A percentile compares a stretch with the other conserved stretches of the same genome.
These are phyloP conservation scores for Habropoda laboriosa DNA, from an alignment of 1,140 invertebrate genomes.

Conservation along the genomic window DNA sequence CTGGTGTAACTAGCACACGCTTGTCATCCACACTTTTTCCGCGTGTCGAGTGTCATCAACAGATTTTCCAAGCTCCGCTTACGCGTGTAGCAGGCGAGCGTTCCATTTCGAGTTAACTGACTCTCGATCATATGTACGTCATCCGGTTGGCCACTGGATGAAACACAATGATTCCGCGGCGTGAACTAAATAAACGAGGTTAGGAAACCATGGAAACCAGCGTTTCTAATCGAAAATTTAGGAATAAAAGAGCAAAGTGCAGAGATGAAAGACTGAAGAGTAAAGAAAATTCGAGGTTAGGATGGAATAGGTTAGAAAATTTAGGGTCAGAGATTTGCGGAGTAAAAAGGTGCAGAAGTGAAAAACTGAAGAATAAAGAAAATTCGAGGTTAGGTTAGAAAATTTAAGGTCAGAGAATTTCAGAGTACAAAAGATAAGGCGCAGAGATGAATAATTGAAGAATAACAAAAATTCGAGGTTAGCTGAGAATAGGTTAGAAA, in stretches of 20 bases:
- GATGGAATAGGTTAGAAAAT: too few species aligned
- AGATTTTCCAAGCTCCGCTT: not conserved
- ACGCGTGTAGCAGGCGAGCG: not conserved
- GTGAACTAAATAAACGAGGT: too few species aligned
- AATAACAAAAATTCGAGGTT: not conserved
- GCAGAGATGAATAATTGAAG: too few species aligned
- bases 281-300: too few species aligned
- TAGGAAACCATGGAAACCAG: too few species aligned
- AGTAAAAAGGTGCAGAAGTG: too few species aligned
- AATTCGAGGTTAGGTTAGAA: not conserved
- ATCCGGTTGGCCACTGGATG: not conserved
- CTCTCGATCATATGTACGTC: slow-evolving; percentile 18
- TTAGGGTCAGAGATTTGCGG: too few species aligned
- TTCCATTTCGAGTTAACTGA: slow-evolving; percentile 24
- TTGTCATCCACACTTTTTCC: slow-evolving; percentile 25
- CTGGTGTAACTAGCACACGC: not conserved
- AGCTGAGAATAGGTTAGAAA: too few species aligned
- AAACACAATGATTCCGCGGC: slow-evolving; percentile 16
- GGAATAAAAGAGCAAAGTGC: too few species aligned
- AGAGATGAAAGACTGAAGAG: too few species aligned
- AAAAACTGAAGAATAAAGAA: too few species aligned
- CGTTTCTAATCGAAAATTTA: too few species aligned
- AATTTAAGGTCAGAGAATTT: not conserved
- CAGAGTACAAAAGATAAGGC: not conserved
- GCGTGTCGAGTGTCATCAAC: slow-evolving; percentile 24